These are phyloP conservation scores for Hyla sarda DNA, from an alignment of 2,113 vertebrate genomes.

Conservation along the genomic window DNA sequence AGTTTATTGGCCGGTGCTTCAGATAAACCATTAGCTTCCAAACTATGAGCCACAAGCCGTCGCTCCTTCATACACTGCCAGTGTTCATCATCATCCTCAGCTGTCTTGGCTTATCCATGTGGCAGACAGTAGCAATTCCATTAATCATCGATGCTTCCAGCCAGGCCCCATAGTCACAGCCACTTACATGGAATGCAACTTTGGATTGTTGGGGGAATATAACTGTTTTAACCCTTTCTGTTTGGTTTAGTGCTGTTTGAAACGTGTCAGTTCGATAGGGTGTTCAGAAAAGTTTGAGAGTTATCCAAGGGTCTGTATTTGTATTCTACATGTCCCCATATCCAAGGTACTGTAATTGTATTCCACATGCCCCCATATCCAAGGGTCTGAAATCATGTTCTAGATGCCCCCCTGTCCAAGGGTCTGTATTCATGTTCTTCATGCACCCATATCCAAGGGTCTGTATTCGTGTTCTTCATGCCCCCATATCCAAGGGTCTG, in stretches of 20 bases:
- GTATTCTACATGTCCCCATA: too few relatives aligned
- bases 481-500: too few relatives aligned
- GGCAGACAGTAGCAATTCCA: constrained; percentile 4
- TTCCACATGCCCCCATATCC: too few relatives aligned
- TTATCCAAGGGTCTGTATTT: too few relatives aligned
- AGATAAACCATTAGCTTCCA: constrained; percentile 16
- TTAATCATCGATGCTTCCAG: background rate
- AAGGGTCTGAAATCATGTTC: too few relatives aligned
- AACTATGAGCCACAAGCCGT: background rate
- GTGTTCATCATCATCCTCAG: constrained; percentile 11
- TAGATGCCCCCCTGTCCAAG: too few relatives aligned
- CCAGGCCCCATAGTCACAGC: background rate
- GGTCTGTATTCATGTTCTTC: too few relatives aligned
- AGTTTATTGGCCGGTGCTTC: background rate
- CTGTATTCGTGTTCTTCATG: too few relatives aligned
- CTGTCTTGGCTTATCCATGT: constrained; percentile 20
- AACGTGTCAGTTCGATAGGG: background rate
- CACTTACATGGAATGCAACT: background rate
- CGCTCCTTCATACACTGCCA: background rate
- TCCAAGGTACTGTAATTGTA: too few relatives aligned
- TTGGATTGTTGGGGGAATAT: background rate
- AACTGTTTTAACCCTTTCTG: background rate
- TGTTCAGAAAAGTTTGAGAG: background rate
- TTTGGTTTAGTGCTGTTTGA: background rate
- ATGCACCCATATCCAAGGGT: too few relatives aligned